phyloP scores from a whole-genome alignment of 2,888 invertebrate genomes.

The Sphaerophoria taeniata region DNA sequence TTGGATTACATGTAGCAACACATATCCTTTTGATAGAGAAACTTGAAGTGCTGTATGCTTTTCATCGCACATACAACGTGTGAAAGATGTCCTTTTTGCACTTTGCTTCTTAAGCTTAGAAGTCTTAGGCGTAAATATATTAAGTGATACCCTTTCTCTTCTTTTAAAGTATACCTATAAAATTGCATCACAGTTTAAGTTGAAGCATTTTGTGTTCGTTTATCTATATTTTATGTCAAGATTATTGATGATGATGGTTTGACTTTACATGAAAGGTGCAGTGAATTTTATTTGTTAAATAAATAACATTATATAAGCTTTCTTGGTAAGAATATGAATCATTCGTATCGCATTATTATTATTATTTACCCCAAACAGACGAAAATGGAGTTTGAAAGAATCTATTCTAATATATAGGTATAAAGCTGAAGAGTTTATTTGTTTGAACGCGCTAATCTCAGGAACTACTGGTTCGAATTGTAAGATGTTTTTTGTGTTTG shows the following conservation, averaged over 20 bases:
- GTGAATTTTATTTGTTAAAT: constrained; percentile 19
- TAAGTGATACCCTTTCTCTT: constrained; percentile 48
- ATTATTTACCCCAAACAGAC: no score
- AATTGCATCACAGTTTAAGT: constrained; percentile 45
- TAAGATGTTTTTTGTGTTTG: no score
- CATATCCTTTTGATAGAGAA: constrained; percentile 27
- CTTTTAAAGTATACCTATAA: constrained; percentile 13
- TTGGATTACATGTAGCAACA: constrained; percentile 33
- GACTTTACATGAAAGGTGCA: constrained; percentile 17
- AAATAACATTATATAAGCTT: background rate
- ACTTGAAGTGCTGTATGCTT: constrained; percentile 50
- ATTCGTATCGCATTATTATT: no score
- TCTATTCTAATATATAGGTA: no score
- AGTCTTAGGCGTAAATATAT: constrained; percentile 20
- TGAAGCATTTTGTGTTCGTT: constrained; percentile 42
- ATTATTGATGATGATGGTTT: constrained; percentile 62
- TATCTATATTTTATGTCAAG: constrained; percentile 54
- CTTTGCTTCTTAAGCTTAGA: background rate
- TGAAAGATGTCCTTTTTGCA: constrained; percentile 22
- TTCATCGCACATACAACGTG: constrained; percentile 16
- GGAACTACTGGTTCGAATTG: no score
- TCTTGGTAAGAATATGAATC: no score
- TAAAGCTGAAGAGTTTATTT: no score
- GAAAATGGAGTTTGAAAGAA: no score
- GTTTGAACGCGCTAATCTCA: no score